A percentile compares a stretch with the other conserved stretches of the same genome.
phyloP scores from a whole-genome alignment of 2,113 vertebrate genomes.

The Apaloderma vittatum region DNA sequence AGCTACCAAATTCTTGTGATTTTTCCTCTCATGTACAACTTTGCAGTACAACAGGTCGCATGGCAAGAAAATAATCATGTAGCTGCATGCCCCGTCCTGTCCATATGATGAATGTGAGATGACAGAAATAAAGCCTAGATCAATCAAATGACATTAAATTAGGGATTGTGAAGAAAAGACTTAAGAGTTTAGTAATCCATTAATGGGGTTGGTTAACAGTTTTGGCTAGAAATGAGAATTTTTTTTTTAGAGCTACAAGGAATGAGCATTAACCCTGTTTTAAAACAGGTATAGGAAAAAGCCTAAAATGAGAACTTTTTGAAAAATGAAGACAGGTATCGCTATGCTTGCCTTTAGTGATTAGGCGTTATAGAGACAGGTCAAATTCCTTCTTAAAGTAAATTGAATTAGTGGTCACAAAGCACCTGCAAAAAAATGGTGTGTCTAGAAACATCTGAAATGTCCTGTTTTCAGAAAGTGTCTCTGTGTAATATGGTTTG shows the following conservation, averaged over 20 bases:
- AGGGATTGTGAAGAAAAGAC: not conserved
- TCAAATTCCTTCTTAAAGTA: slow-evolving; percentile 3
- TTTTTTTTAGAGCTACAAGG: not conserved
- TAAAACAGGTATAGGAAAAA: not conserved
- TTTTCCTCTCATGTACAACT: not conserved
- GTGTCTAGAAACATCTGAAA: slow-evolving; percentile 55
- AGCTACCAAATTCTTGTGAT: not conserved
- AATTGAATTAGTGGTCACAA: slow-evolving; percentile 25
- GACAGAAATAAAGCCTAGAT: not conserved
- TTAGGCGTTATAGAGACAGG: slow-evolving; percentile 65
- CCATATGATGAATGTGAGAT: not conserved
- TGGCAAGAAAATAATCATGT: not conserved
- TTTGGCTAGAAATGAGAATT: not conserved
- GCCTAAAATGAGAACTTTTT: not conserved
- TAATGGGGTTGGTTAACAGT: slow-evolving; percentile 24
- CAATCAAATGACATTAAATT: not conserved
- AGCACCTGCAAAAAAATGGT: slow-evolving; percentile 71
- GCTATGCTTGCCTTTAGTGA: slow-evolving; percentile 51
- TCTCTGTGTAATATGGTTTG: slow-evolving; percentile 43
- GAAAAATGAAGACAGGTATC: slow-evolving; percentile 61
- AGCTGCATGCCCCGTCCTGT: not conserved
- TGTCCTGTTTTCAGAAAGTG: slow-evolving; percentile 50
- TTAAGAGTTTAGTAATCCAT: slow-evolving; percentile 24
- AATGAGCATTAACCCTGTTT: not conserved
- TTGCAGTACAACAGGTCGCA: not conserved